A percentile compares a stretch with the other conserved stretches of the same genome.
phyloP scores from a whole-genome alignment of 2,113 vertebrate genomes.

The Narcine bancroftii region DNA sequence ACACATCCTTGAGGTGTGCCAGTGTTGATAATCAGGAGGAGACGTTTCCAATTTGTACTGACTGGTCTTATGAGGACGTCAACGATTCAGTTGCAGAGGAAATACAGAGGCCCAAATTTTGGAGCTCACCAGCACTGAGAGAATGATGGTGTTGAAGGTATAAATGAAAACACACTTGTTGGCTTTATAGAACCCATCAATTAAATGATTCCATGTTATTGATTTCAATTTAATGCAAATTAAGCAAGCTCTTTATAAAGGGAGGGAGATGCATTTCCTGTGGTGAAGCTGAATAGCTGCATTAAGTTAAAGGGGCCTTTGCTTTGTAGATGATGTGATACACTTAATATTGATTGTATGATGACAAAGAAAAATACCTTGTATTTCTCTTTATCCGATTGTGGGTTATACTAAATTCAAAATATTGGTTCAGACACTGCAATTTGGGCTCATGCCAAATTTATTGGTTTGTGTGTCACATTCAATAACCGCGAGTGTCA shows the following conservation, averaged over 20 bases:
- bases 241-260: neutral
- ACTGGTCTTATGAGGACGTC: too few relatives aligned
- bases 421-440: neutral
- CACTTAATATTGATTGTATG: neutral
- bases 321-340: neutral
- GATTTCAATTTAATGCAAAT: neutral
- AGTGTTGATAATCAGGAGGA: too few relatives aligned
- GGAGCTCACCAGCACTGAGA: too few relatives aligned
- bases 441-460: neutral
- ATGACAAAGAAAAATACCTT: neutral
- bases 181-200: neutral
- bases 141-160: too few relatives aligned
- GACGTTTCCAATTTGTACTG: too few relatives aligned
- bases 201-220: neutral
- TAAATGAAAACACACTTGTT: neutral
- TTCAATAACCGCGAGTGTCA: neutral
- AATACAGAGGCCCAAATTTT: too few relatives aligned
- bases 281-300: neutral
- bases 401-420: neutral
- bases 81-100: too few relatives aligned
- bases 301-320: neutral
- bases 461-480: neutral
- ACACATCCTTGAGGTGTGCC: too few relatives aligned
- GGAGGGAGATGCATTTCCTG: neutral
- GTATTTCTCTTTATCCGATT: neutral